A percentile compares a stretch with the other conserved stretches of the same genome.
phyloP scores from a whole-genome alignment of 2,113 vertebrate genomes.

The Tichodroma muraria region DNA sequence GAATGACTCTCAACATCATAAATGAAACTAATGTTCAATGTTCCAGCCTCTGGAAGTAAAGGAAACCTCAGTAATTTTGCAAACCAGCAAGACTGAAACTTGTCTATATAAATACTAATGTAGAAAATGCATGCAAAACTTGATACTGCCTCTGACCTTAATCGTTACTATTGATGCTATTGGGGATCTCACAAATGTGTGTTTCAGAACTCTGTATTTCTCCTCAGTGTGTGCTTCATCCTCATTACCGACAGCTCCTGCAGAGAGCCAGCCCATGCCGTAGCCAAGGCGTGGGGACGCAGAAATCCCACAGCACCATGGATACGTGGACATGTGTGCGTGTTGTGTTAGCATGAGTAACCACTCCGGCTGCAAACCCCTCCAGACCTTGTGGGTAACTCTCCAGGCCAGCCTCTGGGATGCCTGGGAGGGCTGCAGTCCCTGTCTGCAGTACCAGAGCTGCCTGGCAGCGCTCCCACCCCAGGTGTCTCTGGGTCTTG shows the following conservation, averaged over 20 bases:
- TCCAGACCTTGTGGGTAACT: background rate
- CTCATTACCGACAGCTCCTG: background rate
- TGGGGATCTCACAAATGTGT: background rate
- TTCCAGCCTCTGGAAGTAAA: background rate
- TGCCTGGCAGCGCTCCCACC: background rate
- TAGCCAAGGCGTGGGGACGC: background rate
- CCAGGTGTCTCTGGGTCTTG: background rate
- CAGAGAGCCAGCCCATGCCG: background rate
- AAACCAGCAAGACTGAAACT: conserved; percentile 19
- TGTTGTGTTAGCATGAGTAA: background rate
- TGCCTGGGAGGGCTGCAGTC: background rate
- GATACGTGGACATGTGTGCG: background rate
- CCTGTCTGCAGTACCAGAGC: background rate
- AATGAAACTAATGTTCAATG: background rate
- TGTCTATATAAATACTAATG: conserved; percentile 14
- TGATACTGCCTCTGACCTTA: conserved; percentile 8
- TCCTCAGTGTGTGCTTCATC: conserved; percentile 10
- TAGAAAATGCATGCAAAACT: conserved; percentile 11
- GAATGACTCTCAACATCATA: background rate
- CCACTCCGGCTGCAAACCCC: background rate
- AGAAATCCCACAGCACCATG: background rate
- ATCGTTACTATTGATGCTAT: background rate
- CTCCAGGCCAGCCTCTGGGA: background rate
- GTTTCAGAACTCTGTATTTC: background rate
- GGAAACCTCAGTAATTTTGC: background rate